Percentiles rank a stretch among this genome's conserved stretches.
Conservation (phyloP, 1,140 invertebrate species). For the Neodiprion fabricii region DNA sequence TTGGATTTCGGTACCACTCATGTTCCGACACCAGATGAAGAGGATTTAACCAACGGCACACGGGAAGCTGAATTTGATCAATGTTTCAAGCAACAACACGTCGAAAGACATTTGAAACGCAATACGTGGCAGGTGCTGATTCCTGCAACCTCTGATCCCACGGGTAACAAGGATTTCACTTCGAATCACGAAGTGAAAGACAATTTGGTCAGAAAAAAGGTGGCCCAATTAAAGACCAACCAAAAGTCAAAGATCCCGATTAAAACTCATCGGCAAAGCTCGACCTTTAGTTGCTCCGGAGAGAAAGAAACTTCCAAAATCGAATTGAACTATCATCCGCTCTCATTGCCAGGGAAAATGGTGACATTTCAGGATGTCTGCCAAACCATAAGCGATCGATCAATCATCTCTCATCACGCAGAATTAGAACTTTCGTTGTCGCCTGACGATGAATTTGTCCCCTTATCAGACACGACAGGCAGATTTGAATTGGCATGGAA, state of each 20-base stretch:
- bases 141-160: not conserved
- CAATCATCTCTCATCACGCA: not conserved
- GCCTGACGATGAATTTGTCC: not conserved
- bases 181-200: not conserved
- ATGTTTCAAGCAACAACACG: not conserved
- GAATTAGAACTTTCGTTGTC: not conserved
- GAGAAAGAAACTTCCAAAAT: slow-evolving; percentile 7
- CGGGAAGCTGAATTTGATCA: not conserved
- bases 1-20: not conserved
- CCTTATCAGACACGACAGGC: not conserved
- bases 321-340: not conserved
- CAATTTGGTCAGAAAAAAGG: not conserved
- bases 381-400: not conserved
- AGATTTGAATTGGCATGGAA: not conserved
- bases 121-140: not conserved
- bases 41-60: not conserved
- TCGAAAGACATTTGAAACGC: not conserved
- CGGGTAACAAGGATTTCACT: not conserved
- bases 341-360: not conserved
- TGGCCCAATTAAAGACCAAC: not conserved
- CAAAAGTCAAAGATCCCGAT: slow-evolving; percentile 14
- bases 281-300: not conserved
- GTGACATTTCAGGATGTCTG: not conserved
- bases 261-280: not conserved
- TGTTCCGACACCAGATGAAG: not conserved